Percentiles rank a stretch among this genome's conserved stretches.
Evolutionary conservation across 2,113 vertebrate species (phyloP).

Genomic region (Boulengeromyrus knoepffleri): DNA sequence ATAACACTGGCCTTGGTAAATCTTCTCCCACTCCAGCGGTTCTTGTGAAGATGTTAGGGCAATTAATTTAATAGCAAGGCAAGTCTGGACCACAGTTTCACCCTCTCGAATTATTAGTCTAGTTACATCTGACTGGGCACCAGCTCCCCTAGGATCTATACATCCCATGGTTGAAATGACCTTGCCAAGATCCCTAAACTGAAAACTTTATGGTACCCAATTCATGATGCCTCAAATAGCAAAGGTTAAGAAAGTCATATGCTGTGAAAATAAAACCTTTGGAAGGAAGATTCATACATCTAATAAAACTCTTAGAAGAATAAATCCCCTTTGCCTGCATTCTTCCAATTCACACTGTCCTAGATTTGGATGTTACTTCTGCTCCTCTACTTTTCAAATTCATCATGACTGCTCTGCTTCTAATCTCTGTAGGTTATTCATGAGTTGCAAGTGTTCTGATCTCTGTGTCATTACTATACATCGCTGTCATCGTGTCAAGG

Average conservation of each 20-base stretch:
- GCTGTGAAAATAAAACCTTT: constrained; percentile 36
- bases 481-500: background rate
- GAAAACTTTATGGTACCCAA: constrained; percentile 36
- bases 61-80: constrained; percentile 45
- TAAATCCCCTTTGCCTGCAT: background rate
- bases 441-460: constrained; percentile 14
- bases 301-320: background rate
- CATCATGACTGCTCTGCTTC: constrained; percentile 11
- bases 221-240: constrained; percentile 34
- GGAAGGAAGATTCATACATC: constrained; percentile 21
- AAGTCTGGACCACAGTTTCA: constrained; percentile 33
- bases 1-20: background rate
- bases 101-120: constrained; percentile 41
- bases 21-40: background rate
- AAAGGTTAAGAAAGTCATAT: constrained; percentile 16
- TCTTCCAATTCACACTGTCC: constrained; percentile 27
- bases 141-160: constrained; percentile 45
- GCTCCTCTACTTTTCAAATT: constrained; percentile 13
- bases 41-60: constrained; percentile 31
- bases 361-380: constrained; percentile 36
- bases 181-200: constrained; percentile 46
- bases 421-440: constrained; percentile 27
- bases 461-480: constrained; percentile 17
- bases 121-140: constrained; percentile 36
- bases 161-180: constrained; percentile 43